Percentiles rank a stretch among this genome's conserved stretches.
Conservation (phyloP, 1,140 invertebrate genomes). For the Scaptomyza montana region DNA sequence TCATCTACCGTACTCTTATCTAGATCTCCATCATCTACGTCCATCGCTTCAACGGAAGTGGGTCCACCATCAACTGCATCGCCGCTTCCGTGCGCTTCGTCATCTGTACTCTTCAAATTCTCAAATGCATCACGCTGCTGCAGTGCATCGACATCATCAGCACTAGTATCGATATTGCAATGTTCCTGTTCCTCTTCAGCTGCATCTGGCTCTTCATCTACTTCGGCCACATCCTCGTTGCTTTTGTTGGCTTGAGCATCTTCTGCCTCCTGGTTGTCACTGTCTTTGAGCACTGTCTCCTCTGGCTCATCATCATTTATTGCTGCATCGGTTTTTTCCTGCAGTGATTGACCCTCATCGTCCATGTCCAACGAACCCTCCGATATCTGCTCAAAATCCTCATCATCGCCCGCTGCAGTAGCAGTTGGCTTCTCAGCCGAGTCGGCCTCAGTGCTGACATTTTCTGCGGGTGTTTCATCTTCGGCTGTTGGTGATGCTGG, state of each 20-base stretch:
- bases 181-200: slow-evolving; percentile 50
- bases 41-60: slow-evolving; percentile 71
- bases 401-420: slow-evolving; percentile 35
- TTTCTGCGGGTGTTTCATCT: slow-evolving; percentile 40
- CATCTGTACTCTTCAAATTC: slow-evolving; percentile 55
- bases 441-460: background rate
- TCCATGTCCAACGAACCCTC: slow-evolving; percentile 74
- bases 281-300: slow-evolving; percentile 5
- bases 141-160: slow-evolving; percentile 64
- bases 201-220: slow-evolving; percentile 21
- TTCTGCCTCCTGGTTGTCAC: slow-evolving; percentile 26
- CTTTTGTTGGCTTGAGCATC: slow-evolving; percentile 14
- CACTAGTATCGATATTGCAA: slow-evolving; percentile 26
- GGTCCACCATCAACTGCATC: slow-evolving; percentile 83
- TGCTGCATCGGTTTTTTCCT: slow-evolving; percentile 41
- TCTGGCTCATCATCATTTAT: slow-evolving; percentile 27
- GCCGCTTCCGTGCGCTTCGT: slow-evolving; percentile 32
- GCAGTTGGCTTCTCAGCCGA: slow-evolving; percentile 9
- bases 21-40: slow-evolving; percentile 68
- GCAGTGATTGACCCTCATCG: slow-evolving; percentile 66
- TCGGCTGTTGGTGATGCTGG: slow-evolving; percentile 61
- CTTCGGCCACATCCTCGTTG: background rate
- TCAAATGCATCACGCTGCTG: slow-evolving; percentile 48
- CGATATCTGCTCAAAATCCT: slow-evolving; percentile 79
- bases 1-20: slow-evolving; percentile 21